Conservation (phyloP, 2,888 invertebrate genomes). For the Panopea generosa region DNA sequence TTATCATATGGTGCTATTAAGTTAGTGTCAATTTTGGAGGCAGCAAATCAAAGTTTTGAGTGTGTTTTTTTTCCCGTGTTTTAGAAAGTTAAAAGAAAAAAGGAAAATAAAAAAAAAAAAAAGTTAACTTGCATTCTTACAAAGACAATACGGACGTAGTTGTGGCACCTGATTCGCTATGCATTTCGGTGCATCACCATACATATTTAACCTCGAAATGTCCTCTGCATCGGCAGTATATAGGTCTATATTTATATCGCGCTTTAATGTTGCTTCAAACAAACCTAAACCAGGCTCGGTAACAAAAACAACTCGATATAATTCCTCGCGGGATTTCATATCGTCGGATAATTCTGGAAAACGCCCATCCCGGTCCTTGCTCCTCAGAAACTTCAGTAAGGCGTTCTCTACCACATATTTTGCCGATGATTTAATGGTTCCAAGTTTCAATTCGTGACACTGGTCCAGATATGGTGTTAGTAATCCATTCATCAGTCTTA, state of each 20-base stretch:
- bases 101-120: too few species aligned
- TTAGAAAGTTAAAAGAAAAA: too few species aligned
- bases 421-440: slow-evolving; percentile 90
- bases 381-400: slow-evolving; percentile 90
- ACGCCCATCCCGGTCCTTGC: slow-evolving; percentile 93
- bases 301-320: slow-evolving; percentile 92
- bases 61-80: too few species aligned
- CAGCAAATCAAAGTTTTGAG: too few species aligned
- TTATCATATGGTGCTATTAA: too few species aligned
- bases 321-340: slow-evolving; percentile 87
- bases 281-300: slow-evolving; percentile 91
- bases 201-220: slow-evolving; percentile 93
- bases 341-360: slow-evolving; percentile 90
- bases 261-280: slow-evolving; percentile 93
- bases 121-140: too few species aligned
- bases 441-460: slow-evolving; percentile 85
- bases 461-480: slow-evolving; percentile 85
- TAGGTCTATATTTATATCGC: slow-evolving; percentile 87
- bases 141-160: slow-evolving; percentile 94
- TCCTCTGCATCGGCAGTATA: slow-evolving; percentile 90
- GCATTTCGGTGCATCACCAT: slow-evolving; percentile 93
- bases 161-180: slow-evolving; percentile 88
- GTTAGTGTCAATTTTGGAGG: too few species aligned
- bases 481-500: slow-evolving; percentile 89
- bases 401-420: slow-evolving; percentile 89